Conservation (phyloP, 2,113 vertebrate species). For the Oryzias curvinotus region DNA sequence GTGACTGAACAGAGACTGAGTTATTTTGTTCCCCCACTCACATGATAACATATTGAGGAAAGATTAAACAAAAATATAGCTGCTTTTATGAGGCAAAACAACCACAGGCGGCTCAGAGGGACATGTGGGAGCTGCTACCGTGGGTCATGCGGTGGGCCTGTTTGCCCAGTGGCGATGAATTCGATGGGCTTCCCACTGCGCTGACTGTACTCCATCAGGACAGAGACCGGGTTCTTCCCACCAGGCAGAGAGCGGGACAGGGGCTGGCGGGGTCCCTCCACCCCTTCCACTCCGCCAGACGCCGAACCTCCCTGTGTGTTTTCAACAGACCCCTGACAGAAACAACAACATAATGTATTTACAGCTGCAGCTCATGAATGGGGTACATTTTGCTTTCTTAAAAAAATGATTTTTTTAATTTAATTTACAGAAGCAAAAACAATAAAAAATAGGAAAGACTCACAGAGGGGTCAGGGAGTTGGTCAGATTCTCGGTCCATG, state of each 20-base stretch:
- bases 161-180: constrained; percentile 89
- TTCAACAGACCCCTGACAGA: constrained; percentile 40
- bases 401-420: too few relatives aligned
- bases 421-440: too few relatives aligned
- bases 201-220: constrained; percentile 92
- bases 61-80: too few relatives aligned
- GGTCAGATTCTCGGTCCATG: constrained; percentile 42
- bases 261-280: constrained; percentile 66
- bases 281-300: constrained; percentile 29
- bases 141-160: constrained; percentile 93
- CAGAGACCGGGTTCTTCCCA: constrained; percentile 91
- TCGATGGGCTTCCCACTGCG: constrained; percentile 87
- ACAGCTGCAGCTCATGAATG: not conserved
- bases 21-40: constrained; percentile 8
- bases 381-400: too few relatives aligned
- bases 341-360: not conserved
- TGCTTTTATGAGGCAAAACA: not conserved
- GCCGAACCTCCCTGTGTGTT: constrained; percentile 10
- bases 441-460: constrained; percentile 12
- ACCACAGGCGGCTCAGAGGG: constrained; percentile 12
- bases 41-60: too few relatives aligned
- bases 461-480: constrained; percentile 46
- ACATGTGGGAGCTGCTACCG: constrained; percentile 76
- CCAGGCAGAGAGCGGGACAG: constrained; percentile 72
- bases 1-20: constrained; percentile 11